Evolutionary conservation across 1,140 invertebrate species (phyloP).

Genomic region (Philotrypesis tridentata): DNA sequence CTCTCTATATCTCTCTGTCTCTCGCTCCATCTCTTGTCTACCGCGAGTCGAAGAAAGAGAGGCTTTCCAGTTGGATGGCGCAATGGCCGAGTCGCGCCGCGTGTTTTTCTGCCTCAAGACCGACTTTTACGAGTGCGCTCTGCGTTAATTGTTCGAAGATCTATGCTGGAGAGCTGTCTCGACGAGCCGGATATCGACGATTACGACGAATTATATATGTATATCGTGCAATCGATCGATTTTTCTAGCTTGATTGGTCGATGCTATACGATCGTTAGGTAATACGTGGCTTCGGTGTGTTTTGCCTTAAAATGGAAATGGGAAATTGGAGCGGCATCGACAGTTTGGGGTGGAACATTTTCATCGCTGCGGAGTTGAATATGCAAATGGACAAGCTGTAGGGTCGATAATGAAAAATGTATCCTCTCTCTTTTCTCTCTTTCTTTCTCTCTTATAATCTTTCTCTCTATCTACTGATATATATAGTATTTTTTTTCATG

Average conservation of each 20-base stretch:
- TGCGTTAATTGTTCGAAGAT: not conserved
- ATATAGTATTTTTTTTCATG: not conserved
- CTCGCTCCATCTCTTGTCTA: too few species aligned
- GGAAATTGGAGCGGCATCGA: not conserved
- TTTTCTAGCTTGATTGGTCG: not conserved
- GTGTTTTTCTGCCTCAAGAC: slow-evolving; percentile 17
- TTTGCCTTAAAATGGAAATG: not conserved
- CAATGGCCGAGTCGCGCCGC: not conserved
- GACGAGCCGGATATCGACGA: not conserved
- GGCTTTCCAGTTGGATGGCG: slow-evolving; percentile 33
- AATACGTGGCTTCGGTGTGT: not conserved
- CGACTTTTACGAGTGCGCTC: slow-evolving; percentile 26
- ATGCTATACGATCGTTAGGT: not conserved
- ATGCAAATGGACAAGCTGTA: not conserved
- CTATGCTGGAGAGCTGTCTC: too few species aligned
- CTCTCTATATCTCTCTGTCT: not conserved
- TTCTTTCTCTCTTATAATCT: too few species aligned
- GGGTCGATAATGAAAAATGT: too few species aligned
- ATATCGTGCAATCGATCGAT: not conserved
- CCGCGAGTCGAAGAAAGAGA: not conserved
- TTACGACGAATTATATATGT: too few species aligned
- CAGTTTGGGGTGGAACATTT: too few species aligned
- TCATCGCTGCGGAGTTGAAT: not conserved
- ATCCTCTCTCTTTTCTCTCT: not conserved
- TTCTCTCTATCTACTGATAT: not conserved